Evolutionary conservation across 1,140 invertebrate species (phyloP).

Genomic region (Aphelenchoides fujianensis): DNA sequence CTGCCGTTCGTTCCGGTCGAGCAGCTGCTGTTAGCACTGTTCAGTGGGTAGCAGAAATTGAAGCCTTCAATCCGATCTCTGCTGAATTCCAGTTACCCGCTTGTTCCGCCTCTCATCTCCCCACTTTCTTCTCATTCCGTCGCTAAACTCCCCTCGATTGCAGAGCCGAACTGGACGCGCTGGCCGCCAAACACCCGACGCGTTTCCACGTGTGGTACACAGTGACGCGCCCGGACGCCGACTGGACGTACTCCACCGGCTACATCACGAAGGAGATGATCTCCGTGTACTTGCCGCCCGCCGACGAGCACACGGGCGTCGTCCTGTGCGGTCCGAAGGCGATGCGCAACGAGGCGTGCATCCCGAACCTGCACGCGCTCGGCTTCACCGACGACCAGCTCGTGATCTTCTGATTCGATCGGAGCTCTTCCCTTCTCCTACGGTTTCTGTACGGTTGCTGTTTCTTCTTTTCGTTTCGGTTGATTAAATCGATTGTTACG

Average conservation of each 20-base stretch:
- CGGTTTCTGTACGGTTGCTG: no score
- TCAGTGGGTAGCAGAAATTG: background rate
- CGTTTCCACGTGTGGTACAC: constrained; percentile 75
- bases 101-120: no score
- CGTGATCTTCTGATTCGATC: background rate
- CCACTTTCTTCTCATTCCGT: no score
- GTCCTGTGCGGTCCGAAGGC: constrained; percentile 77
- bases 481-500: no score
- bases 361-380: background rate
- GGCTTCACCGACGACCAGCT: constrained; percentile 7
- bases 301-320: constrained; percentile 75
- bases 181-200: constrained; percentile 1
- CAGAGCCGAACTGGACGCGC: constrained; percentile 72
- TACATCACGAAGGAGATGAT: constrained; percentile 91
- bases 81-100: no score
- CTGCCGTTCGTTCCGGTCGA: no score
- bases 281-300: constrained; percentile 76
- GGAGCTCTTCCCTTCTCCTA: no score
- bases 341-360: constrained; percentile 11
- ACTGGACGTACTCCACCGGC: constrained; percentile 83
- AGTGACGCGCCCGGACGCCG: constrained; percentile 72
- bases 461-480: no score
- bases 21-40: no score
- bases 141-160: background rate
- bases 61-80: no score